These are phyloP conservation scores for Euzetes globulus DNA, from an alignment of 2,888 invertebrate genomes.

Conservation along the genomic window DNA sequence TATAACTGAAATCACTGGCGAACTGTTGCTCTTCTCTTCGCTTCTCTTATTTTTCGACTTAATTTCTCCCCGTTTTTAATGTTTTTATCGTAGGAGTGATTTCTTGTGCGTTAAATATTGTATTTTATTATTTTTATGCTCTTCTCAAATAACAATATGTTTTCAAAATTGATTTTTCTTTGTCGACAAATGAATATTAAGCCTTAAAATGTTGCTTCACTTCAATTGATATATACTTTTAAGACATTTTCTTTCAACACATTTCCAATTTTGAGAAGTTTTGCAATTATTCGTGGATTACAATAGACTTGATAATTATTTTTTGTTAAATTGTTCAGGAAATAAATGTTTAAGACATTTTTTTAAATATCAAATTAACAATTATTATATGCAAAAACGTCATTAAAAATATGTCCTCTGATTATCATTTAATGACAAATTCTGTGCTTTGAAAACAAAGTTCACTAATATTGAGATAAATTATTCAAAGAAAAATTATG, in stretches of 20 bases:
- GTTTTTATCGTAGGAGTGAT: conserved; percentile 5
- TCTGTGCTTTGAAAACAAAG: background rate
- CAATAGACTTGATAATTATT: background rate
- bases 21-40: background rate
- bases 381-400: background rate
- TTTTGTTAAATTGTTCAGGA: background rate
- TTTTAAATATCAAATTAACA: background rate
- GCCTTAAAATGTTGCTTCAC: no score
- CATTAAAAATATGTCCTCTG: background rate
- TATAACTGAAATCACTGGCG: background rate
- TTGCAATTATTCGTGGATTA: background rate
- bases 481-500: background rate
- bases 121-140: background rate
- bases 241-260: no score
- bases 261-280: no score
- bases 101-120: background rate
- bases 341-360: background rate
- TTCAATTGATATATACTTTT: no score
- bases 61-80: background rate
- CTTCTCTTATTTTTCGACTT: background rate
- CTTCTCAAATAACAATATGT: background rate
- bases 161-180: background rate
- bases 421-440: no score
- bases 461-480: background rate
- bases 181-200: background rate